Evolutionary conservation across 2,797 vertebrate genomes (phyloP).

Genomic region (Harpagifer antarcticus): DNA sequence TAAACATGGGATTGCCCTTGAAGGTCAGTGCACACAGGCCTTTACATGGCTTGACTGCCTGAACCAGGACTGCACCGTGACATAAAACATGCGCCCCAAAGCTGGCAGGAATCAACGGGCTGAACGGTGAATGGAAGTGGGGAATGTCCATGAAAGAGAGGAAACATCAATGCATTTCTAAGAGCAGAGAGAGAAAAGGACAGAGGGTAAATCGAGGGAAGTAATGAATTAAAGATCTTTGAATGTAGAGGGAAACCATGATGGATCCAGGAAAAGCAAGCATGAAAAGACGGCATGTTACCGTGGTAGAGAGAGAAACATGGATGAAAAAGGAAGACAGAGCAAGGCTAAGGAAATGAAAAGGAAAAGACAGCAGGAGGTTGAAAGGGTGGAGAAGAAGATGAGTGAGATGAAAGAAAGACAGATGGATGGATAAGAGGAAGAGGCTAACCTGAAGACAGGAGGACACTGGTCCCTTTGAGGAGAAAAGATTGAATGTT

Average conservation of each 20-base stretch:
- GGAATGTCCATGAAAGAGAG: constrained; percentile 36
- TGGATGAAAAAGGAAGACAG: no score
- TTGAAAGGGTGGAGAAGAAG: constrained; percentile 12
- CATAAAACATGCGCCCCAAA: constrained; percentile 47
- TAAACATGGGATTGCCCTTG: constrained; percentile 30
- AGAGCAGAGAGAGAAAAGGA: constrained; percentile 14
- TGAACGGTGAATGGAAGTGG: constrained; percentile 30
- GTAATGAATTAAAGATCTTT: constrained; percentile 51
- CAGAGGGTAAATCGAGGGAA: not conserved
- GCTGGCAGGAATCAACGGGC: constrained; percentile 38
- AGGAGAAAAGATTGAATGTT: constrained; percentile 65
- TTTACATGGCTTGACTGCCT: constrained; percentile 14
- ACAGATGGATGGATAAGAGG: constrained; percentile 55
- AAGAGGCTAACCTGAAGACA: constrained; percentile 50
- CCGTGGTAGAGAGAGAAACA: no score
- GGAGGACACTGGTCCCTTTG: constrained; percentile 70
- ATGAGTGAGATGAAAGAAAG: constrained; percentile 48
- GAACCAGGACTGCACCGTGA: constrained; percentile 30
- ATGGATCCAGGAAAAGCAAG: constrained; percentile 35
- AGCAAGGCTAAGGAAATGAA: constrained; percentile 22
- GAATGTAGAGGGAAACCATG: constrained; percentile 48
- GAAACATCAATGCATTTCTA: constrained; percentile 48
- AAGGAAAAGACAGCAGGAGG: constrained; percentile 17
- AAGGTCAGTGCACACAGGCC: constrained; percentile 30
- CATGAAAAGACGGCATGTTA: no score